These are phyloP conservation scores for Noctua pronuba DNA, from an alignment of 2,888 invertebrate genomes.

Conservation along the genomic window DNA sequence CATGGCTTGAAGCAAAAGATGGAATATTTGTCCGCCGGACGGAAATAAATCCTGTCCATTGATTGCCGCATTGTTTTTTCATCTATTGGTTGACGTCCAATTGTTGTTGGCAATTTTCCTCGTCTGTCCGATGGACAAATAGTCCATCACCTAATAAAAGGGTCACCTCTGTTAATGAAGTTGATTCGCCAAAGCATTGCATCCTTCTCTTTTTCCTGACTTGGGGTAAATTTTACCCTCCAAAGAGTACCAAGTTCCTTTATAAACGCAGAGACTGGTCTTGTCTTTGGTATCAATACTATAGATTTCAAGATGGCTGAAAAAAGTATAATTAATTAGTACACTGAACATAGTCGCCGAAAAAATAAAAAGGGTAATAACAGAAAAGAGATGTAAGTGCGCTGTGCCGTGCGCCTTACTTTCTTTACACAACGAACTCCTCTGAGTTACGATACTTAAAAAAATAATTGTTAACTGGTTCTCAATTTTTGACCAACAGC, in stretches of 20 bases:
- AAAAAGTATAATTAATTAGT: slow-evolving; percentile 14
- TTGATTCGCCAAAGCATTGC: slow-evolving; percentile 56
- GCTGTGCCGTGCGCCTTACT: not conserved
- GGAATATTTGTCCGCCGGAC: not conserved
- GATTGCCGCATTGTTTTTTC: not conserved
- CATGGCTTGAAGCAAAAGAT: no score
- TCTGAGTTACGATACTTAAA: not conserved
- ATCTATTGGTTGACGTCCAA: no score
- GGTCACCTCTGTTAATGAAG: slow-evolving; percentile 63
- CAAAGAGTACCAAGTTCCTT: slow-evolving; percentile 67
- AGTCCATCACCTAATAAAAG: not conserved
- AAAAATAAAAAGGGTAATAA: not conserved
- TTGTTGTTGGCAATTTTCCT: no score
- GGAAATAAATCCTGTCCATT: not conserved
- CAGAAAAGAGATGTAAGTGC: no score
- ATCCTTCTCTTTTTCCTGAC: slow-evolving; percentile 61
- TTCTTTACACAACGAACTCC: not conserved
- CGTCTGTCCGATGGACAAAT: not conserved
- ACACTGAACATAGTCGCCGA: not conserved
- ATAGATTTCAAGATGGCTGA: slow-evolving; percentile 65
- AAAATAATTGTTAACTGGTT: not conserved
- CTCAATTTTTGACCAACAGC: not conserved
- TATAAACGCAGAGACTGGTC: slow-evolving; percentile 62
- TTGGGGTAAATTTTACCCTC: slow-evolving; percentile 60
- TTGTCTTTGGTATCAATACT: slow-evolving; percentile 59